Evolutionary conservation across 2,888 invertebrate species (phyloP).

Genomic region (Ectropis crepuscularia): DNA sequence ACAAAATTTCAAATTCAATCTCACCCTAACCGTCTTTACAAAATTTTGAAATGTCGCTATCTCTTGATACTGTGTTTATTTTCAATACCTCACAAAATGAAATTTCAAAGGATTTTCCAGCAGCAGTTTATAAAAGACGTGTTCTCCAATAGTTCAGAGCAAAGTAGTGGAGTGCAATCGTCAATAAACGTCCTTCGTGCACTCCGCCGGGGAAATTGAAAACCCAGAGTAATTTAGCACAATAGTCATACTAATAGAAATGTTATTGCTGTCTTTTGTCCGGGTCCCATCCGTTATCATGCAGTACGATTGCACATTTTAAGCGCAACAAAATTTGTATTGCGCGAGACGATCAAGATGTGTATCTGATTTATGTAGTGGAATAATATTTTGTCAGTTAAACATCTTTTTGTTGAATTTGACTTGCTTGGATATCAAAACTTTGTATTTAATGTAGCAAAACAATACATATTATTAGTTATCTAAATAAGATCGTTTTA

Average conservation of each 20-base stretch:
- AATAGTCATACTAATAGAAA: constrained; percentile 40
- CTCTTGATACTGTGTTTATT: constrained; percentile 34
- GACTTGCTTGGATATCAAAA: too few species aligned
- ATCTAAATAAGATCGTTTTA: too few species aligned
- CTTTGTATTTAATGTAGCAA: too few species aligned
- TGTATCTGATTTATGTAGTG: too few species aligned
- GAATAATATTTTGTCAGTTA: too few species aligned
- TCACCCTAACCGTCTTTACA: constrained; percentile 16
- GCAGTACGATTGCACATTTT: neutral
- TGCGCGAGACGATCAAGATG: too few species aligned
- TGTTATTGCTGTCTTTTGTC: constrained; percentile 33
- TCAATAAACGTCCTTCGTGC: constrained; percentile 47
- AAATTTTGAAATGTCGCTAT: constrained; percentile 30
- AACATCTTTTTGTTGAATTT: too few species aligned
- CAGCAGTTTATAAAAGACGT: constrained; percentile 32
- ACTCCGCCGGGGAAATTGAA: constrained; percentile 45
- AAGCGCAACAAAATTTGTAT: too few species aligned
- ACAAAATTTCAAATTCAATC: constrained; percentile 24
- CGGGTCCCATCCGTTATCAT: constrained; percentile 3
- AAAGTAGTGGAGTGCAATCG: constrained; percentile 37
- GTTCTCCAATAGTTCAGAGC: constrained; percentile 34
- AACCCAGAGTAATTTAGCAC: constrained; percentile 42
- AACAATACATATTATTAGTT: too few species aligned
- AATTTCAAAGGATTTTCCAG: constrained; percentile 25
- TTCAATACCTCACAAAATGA: constrained; percentile 35